These are phyloP conservation scores for Haliaeetus leucogaster DNA, from an alignment of 2,113 vertebrate species.

Conservation along the genomic window DNA sequence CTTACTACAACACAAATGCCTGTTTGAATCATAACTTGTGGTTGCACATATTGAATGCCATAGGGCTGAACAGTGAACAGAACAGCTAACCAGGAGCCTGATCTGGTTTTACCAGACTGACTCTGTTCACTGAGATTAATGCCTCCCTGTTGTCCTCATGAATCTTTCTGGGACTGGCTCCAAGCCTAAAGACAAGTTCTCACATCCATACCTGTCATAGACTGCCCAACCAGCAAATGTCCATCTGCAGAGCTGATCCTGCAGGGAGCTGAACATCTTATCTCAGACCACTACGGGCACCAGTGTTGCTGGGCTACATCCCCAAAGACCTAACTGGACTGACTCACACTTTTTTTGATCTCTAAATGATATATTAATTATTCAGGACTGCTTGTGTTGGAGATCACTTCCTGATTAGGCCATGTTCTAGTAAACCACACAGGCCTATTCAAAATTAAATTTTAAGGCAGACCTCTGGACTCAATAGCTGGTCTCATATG, in stretches of 20 bases:
- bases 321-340: neutral
- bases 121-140: neutral
- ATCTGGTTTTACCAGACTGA: neutral
- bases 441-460: neutral
- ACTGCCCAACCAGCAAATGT: neutral
- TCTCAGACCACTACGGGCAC: neutral
- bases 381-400: neutral
- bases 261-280: neutral
- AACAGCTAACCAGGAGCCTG: neutral
- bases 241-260: neutral
- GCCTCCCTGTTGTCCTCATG: neutral
- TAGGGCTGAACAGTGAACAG: neutral
- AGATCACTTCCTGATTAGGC: neutral
- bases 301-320: neutral
- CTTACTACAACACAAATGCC: neutral
- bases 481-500: neutral
- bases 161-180: neutral
- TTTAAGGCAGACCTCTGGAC: neutral
- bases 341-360: neutral
- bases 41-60: neutral
- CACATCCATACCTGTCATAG: accelerated
- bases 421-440: neutral
- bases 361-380: neutral
- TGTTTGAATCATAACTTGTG: neutral
- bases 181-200: neutral